Percentiles rank a stretch among this genome's conserved stretches.
Evolutionary conservation across 2,797 vertebrate species (phyloP).

Genomic region (Dicrostonyx torquatus): DNA sequence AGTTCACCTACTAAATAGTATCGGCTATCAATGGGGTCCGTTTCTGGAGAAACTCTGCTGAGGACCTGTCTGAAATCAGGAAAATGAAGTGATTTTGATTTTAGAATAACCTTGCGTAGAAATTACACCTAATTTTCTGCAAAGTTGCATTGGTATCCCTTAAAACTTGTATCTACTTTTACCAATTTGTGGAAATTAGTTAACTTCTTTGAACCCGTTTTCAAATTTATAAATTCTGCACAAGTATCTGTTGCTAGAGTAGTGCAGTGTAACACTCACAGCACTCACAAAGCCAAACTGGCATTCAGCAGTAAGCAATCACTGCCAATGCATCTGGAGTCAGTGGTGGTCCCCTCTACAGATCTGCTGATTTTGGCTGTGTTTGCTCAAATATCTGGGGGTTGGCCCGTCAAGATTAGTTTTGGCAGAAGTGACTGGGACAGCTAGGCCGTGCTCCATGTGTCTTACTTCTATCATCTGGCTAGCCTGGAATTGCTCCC

Average conservation of each 20-base stretch:
- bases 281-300: neutral
- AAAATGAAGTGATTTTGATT: conserved; percentile 33
- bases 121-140: conserved; percentile 39
- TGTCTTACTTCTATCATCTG: conserved; percentile 20
- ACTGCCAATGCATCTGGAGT: conserved; percentile 13
- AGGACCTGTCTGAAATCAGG: conserved; percentile 15
- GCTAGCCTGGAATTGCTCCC: conserved; percentile 30
- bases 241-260: neutral
- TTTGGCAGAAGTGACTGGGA: conserved; percentile 45
- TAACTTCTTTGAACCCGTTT: conserved; percentile 26
- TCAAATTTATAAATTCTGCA: neutral
- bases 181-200: neutral
- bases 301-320: conserved; percentile 23
- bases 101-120: neutral
- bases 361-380: conserved; percentile 56
- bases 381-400: neutral
- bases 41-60: conserved; percentile 25
- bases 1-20: conserved; percentile 8
- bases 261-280: neutral
- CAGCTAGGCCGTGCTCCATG: neutral
- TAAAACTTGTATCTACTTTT: neutral
- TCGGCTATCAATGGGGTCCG: neutral
- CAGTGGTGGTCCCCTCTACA: neutral
- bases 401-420: conserved; percentile 50
- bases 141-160: conserved; percentile 14